Conservation (phyloP, 2,888 invertebrate genomes). For the Eupithecia subumbrata region DNA sequence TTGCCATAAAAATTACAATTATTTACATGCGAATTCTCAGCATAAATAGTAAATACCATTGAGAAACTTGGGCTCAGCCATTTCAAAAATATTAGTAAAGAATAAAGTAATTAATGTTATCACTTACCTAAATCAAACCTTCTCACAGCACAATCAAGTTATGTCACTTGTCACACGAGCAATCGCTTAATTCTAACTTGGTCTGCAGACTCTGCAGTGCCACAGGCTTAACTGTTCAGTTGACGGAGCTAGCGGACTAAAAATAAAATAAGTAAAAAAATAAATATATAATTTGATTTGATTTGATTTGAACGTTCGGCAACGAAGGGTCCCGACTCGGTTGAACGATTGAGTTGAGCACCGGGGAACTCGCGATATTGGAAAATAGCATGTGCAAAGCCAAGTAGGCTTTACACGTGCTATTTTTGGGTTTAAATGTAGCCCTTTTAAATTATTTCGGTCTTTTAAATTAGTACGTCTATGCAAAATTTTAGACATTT, state of each 20-base stretch:
- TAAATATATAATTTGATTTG: too few relatives aligned
- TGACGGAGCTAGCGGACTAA: not conserved
- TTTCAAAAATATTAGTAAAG: constrained; percentile 41
- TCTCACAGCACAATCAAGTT: constrained; percentile 57
- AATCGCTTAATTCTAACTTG: constrained; percentile 43
- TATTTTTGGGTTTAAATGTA: too few relatives aligned
- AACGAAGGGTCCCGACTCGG: too few relatives aligned
- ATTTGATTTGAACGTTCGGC: too few relatives aligned
- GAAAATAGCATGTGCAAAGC: too few relatives aligned
- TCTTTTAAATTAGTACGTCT: too few relatives aligned
- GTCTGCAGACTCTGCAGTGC: constrained; percentile 33
- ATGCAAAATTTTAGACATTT: too few relatives aligned
- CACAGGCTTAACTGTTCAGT: not conserved
- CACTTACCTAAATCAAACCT: constrained; percentile 60
- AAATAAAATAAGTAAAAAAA: too few relatives aligned
- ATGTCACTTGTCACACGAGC: constrained; percentile 58
- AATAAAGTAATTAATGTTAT: constrained; percentile 49
- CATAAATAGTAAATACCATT: constrained; percentile 31
- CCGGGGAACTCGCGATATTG: too few relatives aligned
- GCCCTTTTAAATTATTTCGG: too few relatives aligned
- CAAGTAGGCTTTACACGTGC: too few relatives aligned
- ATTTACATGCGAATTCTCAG: constrained; percentile 18
- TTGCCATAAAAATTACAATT: not conserved
- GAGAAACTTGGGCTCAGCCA: constrained; percentile 27
- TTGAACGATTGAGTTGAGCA: too few relatives aligned